These are phyloP conservation scores for Brachionus manjavacas DNA, from an alignment of 1,140 invertebrate species.

Conservation along the genomic window DNA sequence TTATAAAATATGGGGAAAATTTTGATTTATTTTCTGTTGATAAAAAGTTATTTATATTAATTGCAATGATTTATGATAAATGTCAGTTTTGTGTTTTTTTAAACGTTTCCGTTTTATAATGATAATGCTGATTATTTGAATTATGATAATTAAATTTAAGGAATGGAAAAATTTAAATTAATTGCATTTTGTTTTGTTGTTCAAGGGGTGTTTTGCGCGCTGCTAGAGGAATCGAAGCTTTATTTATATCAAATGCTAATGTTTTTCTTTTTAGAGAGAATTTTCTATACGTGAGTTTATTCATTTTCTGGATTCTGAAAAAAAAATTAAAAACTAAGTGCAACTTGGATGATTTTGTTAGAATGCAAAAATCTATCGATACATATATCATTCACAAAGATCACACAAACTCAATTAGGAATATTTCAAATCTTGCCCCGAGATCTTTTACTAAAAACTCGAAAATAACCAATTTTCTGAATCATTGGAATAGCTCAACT, in stretches of 20 bases:
- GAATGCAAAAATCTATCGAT: neutral
- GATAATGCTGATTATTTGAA: neutral
- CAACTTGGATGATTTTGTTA: too few species aligned
- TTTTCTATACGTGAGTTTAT: neutral
- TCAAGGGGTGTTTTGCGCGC: neutral
- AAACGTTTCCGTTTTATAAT: neutral
- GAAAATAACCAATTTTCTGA: neutral
- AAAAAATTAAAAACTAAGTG: neutral
- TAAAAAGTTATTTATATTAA: neutral
- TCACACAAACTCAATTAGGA: neutral
- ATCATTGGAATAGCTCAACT: neutral
- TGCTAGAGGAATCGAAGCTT: neutral
- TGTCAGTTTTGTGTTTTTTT: neutral
- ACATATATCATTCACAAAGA: neutral
- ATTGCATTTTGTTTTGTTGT: neutral
- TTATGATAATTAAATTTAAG: neutral
- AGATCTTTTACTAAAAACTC: neutral
- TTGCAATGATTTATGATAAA: neutral
- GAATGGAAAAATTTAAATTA: neutral
- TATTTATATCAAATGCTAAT: neutral
- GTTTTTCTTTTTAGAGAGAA: neutral
- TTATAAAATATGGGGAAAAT: neutral
- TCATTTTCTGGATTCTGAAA: neutral
- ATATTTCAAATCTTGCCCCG: neutral
- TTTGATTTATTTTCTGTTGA: neutral